These are phyloP conservation scores for Aphelocoma californica DNA, from an alignment of 2,797 vertebrate genomes.

Conservation along the genomic window DNA sequence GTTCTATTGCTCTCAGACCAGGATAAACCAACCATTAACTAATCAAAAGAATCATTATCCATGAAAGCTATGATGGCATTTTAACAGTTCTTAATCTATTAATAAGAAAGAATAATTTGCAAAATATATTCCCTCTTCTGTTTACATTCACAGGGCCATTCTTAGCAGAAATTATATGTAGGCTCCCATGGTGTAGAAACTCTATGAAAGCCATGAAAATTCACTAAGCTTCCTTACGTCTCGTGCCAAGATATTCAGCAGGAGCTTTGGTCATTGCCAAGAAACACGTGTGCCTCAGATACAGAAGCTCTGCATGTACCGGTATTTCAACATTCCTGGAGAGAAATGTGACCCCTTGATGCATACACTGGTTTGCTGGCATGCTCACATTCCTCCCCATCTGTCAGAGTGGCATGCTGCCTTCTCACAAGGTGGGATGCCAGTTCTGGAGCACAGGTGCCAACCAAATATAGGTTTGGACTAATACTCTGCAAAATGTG, in stretches of 20 bases:
- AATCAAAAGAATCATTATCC: constrained; percentile 66
- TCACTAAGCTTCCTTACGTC: constrained; percentile 53
- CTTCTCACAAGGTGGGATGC: constrained; percentile 56
- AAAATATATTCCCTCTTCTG: constrained; percentile 65
- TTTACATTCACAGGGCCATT: constrained; percentile 56
- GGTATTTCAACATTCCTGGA: constrained; percentile 65
- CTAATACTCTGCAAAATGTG: constrained; percentile 61
- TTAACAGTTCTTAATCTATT: constrained; percentile 69
- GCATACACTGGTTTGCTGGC: constrained; percentile 53
- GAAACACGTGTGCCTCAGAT: constrained; percentile 64
- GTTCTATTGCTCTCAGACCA: constrained; percentile 68
- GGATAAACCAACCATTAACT: constrained; percentile 69
- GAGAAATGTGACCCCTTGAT: constrained; percentile 68
- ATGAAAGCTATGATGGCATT: constrained; percentile 64
- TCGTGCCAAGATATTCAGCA: constrained; percentile 59
- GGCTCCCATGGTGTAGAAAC: constrained; percentile 51
- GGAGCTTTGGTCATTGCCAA: constrained; percentile 61
- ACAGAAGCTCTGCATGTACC: constrained; percentile 55
- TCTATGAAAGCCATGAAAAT: constrained; percentile 64
- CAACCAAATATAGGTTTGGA: constrained; percentile 57
- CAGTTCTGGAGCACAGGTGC: constrained; percentile 44
- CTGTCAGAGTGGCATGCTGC: constrained; percentile 66
- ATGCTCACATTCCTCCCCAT: constrained; percentile 45
- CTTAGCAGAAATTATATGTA: constrained; percentile 63
- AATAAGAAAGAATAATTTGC: constrained; percentile 66